Base-by-base conservation (phyloP, 23 tunicate genomes). In the Halocynthia aurantium region DNA sequence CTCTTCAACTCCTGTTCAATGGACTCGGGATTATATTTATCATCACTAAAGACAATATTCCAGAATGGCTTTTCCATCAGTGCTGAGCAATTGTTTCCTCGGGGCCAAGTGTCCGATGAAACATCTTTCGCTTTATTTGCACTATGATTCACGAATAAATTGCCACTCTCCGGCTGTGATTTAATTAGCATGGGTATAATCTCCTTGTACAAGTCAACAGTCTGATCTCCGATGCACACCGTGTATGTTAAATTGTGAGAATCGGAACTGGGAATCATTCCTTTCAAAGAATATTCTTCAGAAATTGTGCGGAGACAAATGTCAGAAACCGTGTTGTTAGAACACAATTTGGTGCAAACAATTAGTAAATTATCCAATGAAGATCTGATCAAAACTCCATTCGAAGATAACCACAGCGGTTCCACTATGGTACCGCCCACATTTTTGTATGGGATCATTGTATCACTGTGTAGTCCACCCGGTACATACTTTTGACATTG, bases 61-160 rank as follows among this genome's bases (percentile, higher is more conserved):
- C 92, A 86, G 55, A 86, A 61, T 67, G 92, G 92, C 70, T 81
- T 75, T 52, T 81, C 50, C n/a, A 86, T 8, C 13, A 86, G 57
- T 50, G 12, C 50, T 5, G 58, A 52, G 57, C 92, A 86, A 40
- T 17, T 9, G 5, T 50, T 67, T 17, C n/a, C 31, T 13, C 18
- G 22, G 12, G 21, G 22, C 22, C 19, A 11, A 67, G 5, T n/a
- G 31, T 12, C n/a, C 18, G 2, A 10, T 51, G 67, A 20, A 54
- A 15, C 78, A 31, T 31, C 44, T 31, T 31, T 1, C 44, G 4
- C 44, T 31, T 4, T 31, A 31, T 31, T 31, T 31, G 44, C 44
- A 31, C 44, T 31, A 31, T 31, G 44, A 31, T 31, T 31, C 44
- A 31, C 44, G 4, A 31, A 31, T 31, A 31, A 31, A 31, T 31